These are phyloP conservation scores for Macrosteles quadrilineatus DNA, from an alignment of 1,140 invertebrate genomes.

Conservation along the genomic window DNA sequence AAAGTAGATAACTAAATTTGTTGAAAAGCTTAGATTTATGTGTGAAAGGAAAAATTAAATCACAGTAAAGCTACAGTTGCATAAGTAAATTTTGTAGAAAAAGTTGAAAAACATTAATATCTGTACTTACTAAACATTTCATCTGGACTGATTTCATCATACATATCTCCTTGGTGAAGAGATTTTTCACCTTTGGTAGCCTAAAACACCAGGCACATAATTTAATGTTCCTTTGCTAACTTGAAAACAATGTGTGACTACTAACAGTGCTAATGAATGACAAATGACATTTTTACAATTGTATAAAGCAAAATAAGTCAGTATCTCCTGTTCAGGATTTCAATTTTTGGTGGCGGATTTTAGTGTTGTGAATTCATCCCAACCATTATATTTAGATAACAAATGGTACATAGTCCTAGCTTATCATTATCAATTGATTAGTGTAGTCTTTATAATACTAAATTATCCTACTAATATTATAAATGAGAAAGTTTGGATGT, in stretches of 20 bases:
- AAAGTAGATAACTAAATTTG: too few species aligned
- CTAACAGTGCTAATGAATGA: not conserved
- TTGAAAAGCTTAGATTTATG: too few species aligned
- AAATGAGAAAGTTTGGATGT: too few species aligned
- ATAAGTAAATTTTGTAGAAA: too few species aligned
- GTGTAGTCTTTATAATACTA: too few species aligned
- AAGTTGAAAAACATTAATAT: too few species aligned
- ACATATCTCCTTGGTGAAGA: conserved; percentile 36
- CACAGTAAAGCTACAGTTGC: too few species aligned
- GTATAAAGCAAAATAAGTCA: not conserved
- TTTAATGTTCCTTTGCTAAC: not conserved
- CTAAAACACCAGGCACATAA: conserved; percentile 35
- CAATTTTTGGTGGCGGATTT: not conserved
- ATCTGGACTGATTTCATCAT: conserved; percentile 42
- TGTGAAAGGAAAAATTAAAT: too few species aligned
- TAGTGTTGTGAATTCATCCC: not conserved
- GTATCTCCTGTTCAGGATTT: not conserved
- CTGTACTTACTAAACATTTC: conserved; percentile 44
- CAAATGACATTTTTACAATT: not conserved
- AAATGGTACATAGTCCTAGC: too few species aligned
- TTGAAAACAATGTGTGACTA: not conserved
- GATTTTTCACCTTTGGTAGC: conserved; percentile 46
- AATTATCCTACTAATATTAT: too few species aligned
- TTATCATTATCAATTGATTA: too few species aligned
- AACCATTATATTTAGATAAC: not conserved